Conservation (phyloP, 2,888 invertebrate genomes). For the Leptopilina syphax region DNA sequence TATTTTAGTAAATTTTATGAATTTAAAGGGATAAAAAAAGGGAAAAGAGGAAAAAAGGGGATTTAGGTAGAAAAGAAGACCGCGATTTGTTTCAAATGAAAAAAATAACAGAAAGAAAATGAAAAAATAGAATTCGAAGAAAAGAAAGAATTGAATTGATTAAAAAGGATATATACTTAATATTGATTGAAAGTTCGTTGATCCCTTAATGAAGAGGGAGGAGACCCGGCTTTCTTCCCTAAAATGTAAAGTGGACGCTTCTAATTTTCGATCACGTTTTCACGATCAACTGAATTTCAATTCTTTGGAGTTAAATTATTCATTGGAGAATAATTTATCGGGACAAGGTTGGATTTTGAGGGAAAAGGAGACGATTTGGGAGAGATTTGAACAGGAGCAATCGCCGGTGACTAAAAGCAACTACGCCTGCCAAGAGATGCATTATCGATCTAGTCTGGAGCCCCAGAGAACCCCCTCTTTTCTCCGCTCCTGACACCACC, state of each 20-base stretch:
- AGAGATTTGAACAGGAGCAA: constrained; percentile 54
- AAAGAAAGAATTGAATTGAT: neutral
- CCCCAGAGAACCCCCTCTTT: constrained; percentile 62
- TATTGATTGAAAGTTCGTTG: constrained; percentile 29
- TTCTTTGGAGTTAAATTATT: neutral
- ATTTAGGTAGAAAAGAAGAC: neutral
- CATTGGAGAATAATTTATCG: neutral
- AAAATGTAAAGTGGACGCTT: neutral
- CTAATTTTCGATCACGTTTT: constrained; percentile 16
- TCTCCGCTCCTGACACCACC: constrained; percentile 66
- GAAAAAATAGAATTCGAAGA: too few relatives aligned
- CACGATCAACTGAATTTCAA: neutral
- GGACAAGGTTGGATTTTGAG: neutral
- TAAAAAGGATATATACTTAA: neutral
- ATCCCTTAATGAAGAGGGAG: constrained; percentile 29
- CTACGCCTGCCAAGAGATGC: constrained; percentile 71
- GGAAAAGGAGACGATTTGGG: neutral
- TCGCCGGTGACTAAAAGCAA: constrained; percentile 65
- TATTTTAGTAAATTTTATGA: neutral
- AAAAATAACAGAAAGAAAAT: too few relatives aligned
- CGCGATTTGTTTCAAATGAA: too few relatives aligned
- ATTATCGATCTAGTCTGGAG: constrained; percentile 73
- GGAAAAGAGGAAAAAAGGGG: neutral
- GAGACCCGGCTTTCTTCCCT: constrained; percentile 18
- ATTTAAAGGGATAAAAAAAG: neutral